A percentile compares a stretch with the other conserved stretches of the same genome.
These are phyloP conservation scores for Folsomia candida DNA, from an alignment of 2,888 invertebrate genomes.

Conservation along the genomic window DNA sequence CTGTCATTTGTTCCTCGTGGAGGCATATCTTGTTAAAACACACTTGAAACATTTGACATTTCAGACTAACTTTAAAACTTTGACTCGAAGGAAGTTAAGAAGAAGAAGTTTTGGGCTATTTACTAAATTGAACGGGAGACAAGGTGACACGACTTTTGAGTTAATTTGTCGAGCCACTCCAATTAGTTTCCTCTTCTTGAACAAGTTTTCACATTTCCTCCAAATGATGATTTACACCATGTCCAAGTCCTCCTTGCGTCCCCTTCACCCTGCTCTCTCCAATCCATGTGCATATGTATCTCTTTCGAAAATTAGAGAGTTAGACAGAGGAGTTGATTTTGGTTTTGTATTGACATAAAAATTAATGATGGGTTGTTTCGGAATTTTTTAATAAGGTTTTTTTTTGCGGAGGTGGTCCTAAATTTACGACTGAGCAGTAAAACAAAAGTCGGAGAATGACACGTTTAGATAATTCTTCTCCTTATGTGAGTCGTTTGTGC, in stretches of 20 bases:
- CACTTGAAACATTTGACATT: not conserved
- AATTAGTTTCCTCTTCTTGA: conserved; percentile 4
- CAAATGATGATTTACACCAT: not conserved
- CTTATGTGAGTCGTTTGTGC: not conserved
- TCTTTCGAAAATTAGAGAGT: too few species aligned
- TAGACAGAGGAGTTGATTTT: not conserved
- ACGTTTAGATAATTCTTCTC: not conserved
- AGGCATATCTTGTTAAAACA: not conserved
- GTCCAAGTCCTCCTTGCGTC: too few species aligned
- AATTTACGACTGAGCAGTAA: conserved; percentile 6
- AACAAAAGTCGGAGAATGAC: not conserved
- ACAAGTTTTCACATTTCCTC: not conserved
- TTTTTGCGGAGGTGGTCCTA: conserved; percentile 6
- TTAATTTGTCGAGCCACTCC: conserved; percentile 8
- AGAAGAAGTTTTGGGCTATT: not conserved
- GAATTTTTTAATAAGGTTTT: conserved; percentile 47
- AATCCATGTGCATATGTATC: too few species aligned
- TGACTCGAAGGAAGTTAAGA: not conserved
- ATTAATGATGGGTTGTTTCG: conserved; percentile 32
- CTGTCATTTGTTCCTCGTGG: conserved; percentile 18
- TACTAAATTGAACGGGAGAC: not conserved
- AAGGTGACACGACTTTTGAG: conserved; percentile 15
- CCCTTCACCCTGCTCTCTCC: too few species aligned
- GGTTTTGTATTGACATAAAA: not conserved
- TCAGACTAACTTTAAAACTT: not conserved